phyloP scores from a whole-genome alignment of 2,888 invertebrate species.

The Tenthredo amoena region DNA sequence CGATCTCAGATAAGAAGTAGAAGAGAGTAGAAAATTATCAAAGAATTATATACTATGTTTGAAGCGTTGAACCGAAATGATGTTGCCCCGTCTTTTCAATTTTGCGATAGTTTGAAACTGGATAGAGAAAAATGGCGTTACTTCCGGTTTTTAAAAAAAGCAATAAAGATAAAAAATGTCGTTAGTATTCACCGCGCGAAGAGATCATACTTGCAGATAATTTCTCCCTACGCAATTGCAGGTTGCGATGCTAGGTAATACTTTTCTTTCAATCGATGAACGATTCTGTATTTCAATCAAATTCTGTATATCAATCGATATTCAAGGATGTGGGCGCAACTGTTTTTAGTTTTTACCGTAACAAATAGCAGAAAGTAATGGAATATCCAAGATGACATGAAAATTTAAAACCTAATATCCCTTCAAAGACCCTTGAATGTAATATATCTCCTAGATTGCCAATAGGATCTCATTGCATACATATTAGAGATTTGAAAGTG shows the following conservation, averaged over 20 bases:
- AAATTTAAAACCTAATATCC: not conserved
- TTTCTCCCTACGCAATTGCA: not conserved
- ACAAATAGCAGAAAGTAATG: not conserved
- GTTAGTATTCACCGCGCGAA: not conserved
- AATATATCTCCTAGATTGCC: not conserved
- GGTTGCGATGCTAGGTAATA: not conserved
- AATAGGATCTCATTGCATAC: conserved; percentile 24
- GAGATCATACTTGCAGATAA: conserved; percentile 18
- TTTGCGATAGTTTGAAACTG: not conserved
- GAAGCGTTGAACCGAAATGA: not conserved
- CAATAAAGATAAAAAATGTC: not conserved
- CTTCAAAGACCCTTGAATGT: not conserved
- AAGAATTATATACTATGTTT: not conserved
- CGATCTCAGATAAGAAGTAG: not conserved
- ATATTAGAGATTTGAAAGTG: conserved; percentile 30
- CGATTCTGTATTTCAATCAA: not conserved
- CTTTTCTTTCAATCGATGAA: not conserved
- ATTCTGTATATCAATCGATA: not conserved
- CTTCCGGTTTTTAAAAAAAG: not conserved
- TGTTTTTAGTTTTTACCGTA: not conserved
- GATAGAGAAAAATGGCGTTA: not conserved
- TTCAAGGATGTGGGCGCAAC: not conserved
- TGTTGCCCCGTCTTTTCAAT: not conserved
- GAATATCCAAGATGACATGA: not conserved
- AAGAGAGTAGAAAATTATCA: not conserved